These are phyloP conservation scores for Scaptomyza flava DNA, from an alignment of 2,888 invertebrate species.

Conservation along the genomic window DNA sequence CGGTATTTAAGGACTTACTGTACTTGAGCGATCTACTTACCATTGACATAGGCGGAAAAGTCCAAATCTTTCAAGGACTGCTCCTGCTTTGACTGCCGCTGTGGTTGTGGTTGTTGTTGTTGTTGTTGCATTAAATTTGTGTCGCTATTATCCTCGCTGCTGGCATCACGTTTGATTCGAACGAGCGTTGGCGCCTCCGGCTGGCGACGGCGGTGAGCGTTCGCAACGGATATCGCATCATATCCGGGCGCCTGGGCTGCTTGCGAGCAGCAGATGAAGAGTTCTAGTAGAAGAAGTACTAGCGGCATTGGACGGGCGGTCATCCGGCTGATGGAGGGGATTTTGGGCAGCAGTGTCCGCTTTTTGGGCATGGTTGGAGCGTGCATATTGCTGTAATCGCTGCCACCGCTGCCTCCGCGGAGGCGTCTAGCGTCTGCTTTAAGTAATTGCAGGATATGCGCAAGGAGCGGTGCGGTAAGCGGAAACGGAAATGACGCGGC, in stretches of 20 bases:
- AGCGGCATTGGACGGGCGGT: conserved; percentile 7
- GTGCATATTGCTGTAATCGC: conserved; percentile 28
- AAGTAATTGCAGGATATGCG: conserved; percentile 48
- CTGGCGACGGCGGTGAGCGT: conserved; percentile 22
- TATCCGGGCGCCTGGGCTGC: conserved; percentile 52
- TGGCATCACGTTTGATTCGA: conserved; percentile 28
- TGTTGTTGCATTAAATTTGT: not conserved
- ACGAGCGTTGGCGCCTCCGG: conserved; percentile 20
- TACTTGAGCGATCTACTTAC: conserved; percentile 49
- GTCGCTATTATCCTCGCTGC: conserved; percentile 15
- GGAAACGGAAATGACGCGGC: conserved; percentile 61
- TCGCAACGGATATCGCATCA: conserved; percentile 62
- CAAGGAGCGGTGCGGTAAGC: conserved; percentile 22
- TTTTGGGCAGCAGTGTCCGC: conserved; percentile 8
- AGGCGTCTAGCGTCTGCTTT: conserved; percentile 16
- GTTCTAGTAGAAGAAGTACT: conserved; percentile 11
- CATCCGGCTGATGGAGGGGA: conserved; percentile 14
- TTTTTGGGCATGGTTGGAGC: conserved; percentile 19
- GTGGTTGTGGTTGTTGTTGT: conserved; percentile 8
- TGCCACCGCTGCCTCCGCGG: conserved; percentile 20
- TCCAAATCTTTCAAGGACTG: conserved; percentile 41
- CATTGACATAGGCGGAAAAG: conserved; percentile 67
- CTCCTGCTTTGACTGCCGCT: conserved; percentile 2
- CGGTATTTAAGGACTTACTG: no score
- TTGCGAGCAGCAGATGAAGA: conserved; percentile 21